A percentile compares a stretch with the other conserved stretches of the same genome.
Conservation (phyloP, 2,888 invertebrate genomes). For the Acronicta aceris region DNA sequence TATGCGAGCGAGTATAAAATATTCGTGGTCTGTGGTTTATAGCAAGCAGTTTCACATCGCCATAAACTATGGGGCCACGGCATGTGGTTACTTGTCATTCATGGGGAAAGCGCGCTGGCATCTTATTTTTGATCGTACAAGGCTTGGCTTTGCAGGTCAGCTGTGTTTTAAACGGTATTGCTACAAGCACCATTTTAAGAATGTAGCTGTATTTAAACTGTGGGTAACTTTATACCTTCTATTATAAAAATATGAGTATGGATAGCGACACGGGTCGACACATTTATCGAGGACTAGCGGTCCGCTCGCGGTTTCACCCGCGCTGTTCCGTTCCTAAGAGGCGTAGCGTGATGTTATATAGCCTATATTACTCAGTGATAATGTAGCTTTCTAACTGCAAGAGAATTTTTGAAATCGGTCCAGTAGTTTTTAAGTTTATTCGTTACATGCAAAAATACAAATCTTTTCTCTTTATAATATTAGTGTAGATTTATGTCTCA, state of each 20-base stretch:
- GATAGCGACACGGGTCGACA: no score
- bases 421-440: no score
- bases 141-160: not conserved
- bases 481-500: no score
- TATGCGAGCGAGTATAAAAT: slow-evolving; percentile 28
- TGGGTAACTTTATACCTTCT: not conserved
- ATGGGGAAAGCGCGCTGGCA: slow-evolving; percentile 12
- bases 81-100: slow-evolving; percentile 18
- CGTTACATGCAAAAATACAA: no score
- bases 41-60: slow-evolving; percentile 14
- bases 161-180: slow-evolving; percentile 4
- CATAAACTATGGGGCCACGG: slow-evolving; percentile 11
- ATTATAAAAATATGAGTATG: not conserved
- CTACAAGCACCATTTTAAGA: not conserved
- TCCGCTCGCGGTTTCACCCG: no score
- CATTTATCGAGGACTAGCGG: no score
- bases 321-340: no score
- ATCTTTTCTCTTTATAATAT: no score
- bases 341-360: no score
- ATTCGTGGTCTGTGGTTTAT: slow-evolving; percentile 33
- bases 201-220: slow-evolving; percentile 5
- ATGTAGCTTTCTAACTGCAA: no score
- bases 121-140: slow-evolving; percentile 12
- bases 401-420: no score
- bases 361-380: no score